These are phyloP conservation scores for Tinea trinotella DNA, from an alignment of 2,888 invertebrate species.

Conservation along the genomic window DNA sequence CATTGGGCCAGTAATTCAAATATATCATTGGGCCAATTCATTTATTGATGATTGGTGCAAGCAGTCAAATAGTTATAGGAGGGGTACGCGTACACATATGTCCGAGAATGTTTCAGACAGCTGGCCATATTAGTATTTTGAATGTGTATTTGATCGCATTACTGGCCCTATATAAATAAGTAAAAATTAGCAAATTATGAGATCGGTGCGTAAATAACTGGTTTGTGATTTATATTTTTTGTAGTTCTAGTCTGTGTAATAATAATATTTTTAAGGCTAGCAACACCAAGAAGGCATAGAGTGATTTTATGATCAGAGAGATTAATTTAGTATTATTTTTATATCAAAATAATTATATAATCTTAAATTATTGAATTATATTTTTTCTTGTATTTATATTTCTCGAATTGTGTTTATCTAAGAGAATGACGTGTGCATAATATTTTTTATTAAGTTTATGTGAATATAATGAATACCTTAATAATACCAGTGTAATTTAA, in stretches of 20 bases:
- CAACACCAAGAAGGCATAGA: not conserved
- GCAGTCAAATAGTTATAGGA: no score
- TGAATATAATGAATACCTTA: not conserved
- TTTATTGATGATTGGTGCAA: not conserved
- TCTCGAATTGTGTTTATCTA: not conserved
- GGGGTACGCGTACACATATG: no score
- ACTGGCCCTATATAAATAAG: not conserved
- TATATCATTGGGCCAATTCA: no score
- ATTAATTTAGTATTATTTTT: not conserved
- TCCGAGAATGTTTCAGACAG: no score
- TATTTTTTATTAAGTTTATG: not conserved
- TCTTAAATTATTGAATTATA: not conserved
- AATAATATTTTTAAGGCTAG: not conserved
- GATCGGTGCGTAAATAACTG: not conserved
- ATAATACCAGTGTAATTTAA: not conserved
- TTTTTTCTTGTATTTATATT: not conserved
- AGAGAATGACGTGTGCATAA: not conserved
- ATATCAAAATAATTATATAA: not conserved
- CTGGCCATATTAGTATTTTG: no score
- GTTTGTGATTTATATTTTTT: constrained; percentile 5
- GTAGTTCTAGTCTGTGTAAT: not conserved
- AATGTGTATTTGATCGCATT: no score
- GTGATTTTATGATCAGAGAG: not conserved
- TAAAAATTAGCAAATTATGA: not conserved
- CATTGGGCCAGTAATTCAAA: no score